Conservation (phyloP, 2,797 vertebrate genomes). For the Petrocephalus schoutedeni region DNA sequence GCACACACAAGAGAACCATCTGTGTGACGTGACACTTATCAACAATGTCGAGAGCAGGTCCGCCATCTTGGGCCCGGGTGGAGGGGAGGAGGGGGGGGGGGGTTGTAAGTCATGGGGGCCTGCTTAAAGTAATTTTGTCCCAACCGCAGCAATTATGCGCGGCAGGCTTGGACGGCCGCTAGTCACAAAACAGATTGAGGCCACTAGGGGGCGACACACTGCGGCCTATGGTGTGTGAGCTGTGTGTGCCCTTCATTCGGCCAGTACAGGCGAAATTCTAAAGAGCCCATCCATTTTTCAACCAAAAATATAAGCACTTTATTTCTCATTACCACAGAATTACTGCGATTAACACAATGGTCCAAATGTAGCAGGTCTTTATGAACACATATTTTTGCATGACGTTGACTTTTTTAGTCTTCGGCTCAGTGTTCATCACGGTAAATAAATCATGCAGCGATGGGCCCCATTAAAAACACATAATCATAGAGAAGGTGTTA, state of each 20-base stretch:
- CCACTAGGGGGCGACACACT: background rate
- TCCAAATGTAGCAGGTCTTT: slow-evolving; percentile 3
- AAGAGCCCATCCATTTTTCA: background rate
- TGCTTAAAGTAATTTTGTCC: background rate
- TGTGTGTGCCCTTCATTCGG: background rate
- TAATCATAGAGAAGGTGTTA: slow-evolving; percentile 11
- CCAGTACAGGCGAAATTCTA: background rate
- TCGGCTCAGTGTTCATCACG: background rate
- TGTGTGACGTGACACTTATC: background rate
- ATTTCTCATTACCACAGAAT: slow-evolving; percentile 11
- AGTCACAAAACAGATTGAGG: background rate
- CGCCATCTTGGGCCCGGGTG: background rate
- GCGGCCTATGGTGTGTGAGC: too few relatives aligned
- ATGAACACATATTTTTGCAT: background rate
- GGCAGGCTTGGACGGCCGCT: background rate
- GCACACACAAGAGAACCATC: background rate
- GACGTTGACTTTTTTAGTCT: background rate
- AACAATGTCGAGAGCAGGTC: background rate
- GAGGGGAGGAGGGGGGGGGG: background rate
- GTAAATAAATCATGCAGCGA: slow-evolving; percentile 20
- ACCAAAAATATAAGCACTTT: slow-evolving; percentile 9
- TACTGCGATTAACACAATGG: slow-evolving; percentile 6
- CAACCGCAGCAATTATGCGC: background rate
- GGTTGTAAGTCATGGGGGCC: background rate
- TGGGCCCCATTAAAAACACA: slow-evolving; percentile 16